These are phyloP conservation scores for Pterocles gutturalis DNA, from an alignment of 2,113 vertebrate species.

Conservation along the genomic window DNA sequence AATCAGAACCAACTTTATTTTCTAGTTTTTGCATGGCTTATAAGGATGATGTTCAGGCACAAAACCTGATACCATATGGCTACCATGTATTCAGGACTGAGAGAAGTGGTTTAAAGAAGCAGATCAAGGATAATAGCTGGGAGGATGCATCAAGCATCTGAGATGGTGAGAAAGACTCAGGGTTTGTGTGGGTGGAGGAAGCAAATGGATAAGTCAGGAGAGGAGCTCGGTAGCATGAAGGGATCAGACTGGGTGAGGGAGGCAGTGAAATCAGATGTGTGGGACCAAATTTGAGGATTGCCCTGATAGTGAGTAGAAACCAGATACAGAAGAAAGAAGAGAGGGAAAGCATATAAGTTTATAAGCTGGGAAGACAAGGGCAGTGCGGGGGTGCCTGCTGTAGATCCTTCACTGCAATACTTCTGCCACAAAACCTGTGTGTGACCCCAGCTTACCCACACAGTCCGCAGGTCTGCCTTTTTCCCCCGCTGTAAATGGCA, in stretches of 20 bases:
- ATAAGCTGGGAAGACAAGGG: neutral
- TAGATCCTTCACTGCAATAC: neutral
- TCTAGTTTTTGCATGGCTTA: neutral
- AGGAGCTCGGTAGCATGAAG: neutral
- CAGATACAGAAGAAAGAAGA: neutral
- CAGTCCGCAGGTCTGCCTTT: neutral
- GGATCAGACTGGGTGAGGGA: neutral
- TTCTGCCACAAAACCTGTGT: neutral
- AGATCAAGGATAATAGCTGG: neutral
- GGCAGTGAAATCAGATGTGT: neutral
- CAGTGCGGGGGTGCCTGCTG: rapidly evolving
- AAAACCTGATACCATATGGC: neutral
- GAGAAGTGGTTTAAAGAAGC: neutral
- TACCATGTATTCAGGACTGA: neutral
- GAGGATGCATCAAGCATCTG: neutral
- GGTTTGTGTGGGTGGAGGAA: neutral
- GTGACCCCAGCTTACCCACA: neutral
- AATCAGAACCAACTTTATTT: neutral
- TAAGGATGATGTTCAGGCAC: neutral
- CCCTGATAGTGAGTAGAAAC: neutral
- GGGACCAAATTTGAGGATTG: neutral
- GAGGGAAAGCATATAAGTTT: neutral
- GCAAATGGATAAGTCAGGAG: neutral
- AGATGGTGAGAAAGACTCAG: neutral
- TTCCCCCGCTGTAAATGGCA: neutral